Base-by-base conservation (phyloP, 2,797 vertebrate genomes). In the Buceros bicornis region DNA sequence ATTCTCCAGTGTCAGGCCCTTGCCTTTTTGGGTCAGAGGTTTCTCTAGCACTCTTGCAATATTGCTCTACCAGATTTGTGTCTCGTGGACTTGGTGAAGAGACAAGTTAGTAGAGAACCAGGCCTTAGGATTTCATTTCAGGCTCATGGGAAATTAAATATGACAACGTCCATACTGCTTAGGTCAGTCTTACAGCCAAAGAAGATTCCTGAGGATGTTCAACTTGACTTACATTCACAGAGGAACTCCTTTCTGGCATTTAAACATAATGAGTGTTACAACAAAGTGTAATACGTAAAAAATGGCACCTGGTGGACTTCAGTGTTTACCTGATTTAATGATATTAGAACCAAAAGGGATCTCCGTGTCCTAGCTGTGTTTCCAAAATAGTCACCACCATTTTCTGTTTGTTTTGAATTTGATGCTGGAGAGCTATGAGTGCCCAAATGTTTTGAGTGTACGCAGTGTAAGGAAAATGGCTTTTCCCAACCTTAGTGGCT, bases 321-420 rank as follows among this genome's bases (percentile, higher is more conserved):
- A 43, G 31, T 81, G 47, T 90, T 95, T 91, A 71, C 60, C 50
- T 87, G 64, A 20, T 89, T 80, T 82, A 66, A 33, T 81, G 64
- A 62, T 94, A 3, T 83, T 85, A 74, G 72, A 76, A 67, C 37
- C 60, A 72, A 51, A 95, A 93, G 77, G 42, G 92, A 89, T 92
- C 97, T 93, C 67, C 35, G 2, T 95, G 95, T 97, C 91, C 95
- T 90, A 70, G 60, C 40, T 95, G 15, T 98, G 96, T 97, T 98
- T 97, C 95, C 97, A 97, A 97, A 97, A 97, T n/a, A 97, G 37
- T 71, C 43, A 64, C 24, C 10, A 7, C 95, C 64, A 42, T 82
- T 94, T 95, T 95, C 62, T 96, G 79, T 97, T 97, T 98, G 93
- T 97, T 97, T 96, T 97, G 90, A 93, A 76, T 93, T 85, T 80